Base-by-base conservation (phyloP, 2,797 vertebrate species). In the Percopsis omiscomaycus region DNA sequence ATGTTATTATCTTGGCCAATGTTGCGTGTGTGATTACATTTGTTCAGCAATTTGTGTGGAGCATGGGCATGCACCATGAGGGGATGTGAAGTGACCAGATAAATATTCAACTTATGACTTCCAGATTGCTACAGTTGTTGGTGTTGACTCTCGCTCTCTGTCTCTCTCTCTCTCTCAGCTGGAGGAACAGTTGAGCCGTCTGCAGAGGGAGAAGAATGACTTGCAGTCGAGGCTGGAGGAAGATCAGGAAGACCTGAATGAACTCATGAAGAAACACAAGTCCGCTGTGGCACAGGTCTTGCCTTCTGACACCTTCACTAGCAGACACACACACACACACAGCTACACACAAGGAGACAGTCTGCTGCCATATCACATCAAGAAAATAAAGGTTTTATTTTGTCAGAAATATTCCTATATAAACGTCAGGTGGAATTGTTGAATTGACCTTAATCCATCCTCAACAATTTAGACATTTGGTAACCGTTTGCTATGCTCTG, bases 191-290 rank as follows among this genome's bases (percentile, higher is more conserved):
- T 75, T 98, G 87, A 97, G 96, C 80, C 95, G 97, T 53, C 84
- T 97, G 65, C 97, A 98, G 83, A 91, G 97, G 51, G 97, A 98
- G 89, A 98, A 97, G 88, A 98, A 98, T 0, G 96, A 99, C 78
- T 85, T 97, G 57, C 97, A 98, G 90, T 96, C 94, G 45, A 92
- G 95, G 29, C 93, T 96, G 87, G 97, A 99, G 78, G 97, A 98
- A 61, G 97, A 99, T 79, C 97, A 98, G 86, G 97, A 99, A 77
- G 97, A 99, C 87, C 92, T 98, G 84, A 98, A 98, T 0, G 97
- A 99, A 76, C 91, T 98, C 75, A 96, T 99, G 95, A 98, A 98
- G 91, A 99, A 98, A 77, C 97, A 99, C 89, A 98, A 98, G 80
- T 93, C 96, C 0, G 92, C 96, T 0, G 95, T 99, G 61, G 91